Base-by-base conservation (phyloP, 2,113 vertebrate genomes). In the Siniperca chuatsi region DNA sequence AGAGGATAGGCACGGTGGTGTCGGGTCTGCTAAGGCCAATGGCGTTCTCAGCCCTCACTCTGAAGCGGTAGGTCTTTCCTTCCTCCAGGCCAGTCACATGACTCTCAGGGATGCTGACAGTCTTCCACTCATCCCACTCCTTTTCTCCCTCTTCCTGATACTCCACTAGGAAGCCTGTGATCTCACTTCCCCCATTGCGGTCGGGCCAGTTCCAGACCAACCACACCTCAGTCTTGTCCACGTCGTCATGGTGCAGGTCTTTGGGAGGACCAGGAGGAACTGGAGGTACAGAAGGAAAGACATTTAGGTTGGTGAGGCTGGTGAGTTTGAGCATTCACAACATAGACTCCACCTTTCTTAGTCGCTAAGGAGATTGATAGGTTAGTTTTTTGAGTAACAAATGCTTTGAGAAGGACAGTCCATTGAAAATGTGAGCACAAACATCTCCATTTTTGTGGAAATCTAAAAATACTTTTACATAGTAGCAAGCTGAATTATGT, bases 191-290 rank as follows among this genome's bases (percentile, higher is more conserved):
- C 58, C 98, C 98, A 83, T 97, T 97, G 89, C 98, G 97, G 92
- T 99, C 98, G 61, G 98, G 98, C 94, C 97, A 97, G 91, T 98
- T 97, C 98, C 98, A 99, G 78, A 94, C 97, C 81, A 99, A 96
- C 93, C 97, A 99, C 50, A 99, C 98, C 92, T 99, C 97, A 21
- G 97, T 99, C 93, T 98, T 99, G 92, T 99, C 98, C 54, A 97
- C 97, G 85, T 99, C 98, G 35, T 95, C 94, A 35, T 99, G 98
- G 90, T 99, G 98, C 73, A 99, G 91, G 86, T 99, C 97, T 94
- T 98, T 99, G 58, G 98, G 98, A 93, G 98, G 98, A 52, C 98
- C 98, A 16, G 98, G 98, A 78, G 98, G 98, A 95, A 98, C 98
- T 99, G 94, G 68, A 85, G 35, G 40, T 12, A 81, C 13, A 2